These are phyloP conservation scores for Parelbella ahira DNA, from an alignment of 2,888 invertebrate species.

Conservation along the genomic window DNA sequence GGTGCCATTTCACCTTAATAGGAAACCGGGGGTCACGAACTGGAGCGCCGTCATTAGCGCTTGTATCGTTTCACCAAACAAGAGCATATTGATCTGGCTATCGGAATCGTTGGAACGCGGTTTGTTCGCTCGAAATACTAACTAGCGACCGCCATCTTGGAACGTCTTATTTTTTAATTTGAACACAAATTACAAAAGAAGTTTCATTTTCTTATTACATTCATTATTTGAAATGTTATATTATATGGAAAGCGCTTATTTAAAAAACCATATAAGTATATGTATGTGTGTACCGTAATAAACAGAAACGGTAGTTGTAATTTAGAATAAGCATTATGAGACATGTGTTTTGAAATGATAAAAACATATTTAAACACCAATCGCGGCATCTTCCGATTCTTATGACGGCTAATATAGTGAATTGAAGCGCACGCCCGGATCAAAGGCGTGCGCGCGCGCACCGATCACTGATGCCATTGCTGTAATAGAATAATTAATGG, in stretches of 20 bases:
- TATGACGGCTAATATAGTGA: constrained; percentile 40
- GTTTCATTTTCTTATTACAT: too few relatives aligned
- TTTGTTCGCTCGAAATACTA: background rate
- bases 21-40: constrained; percentile 34
- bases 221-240: too few relatives aligned
- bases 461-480: constrained; percentile 59
- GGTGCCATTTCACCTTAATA: constrained; percentile 53
- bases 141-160: background rate
- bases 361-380: background rate
- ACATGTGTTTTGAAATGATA: too few relatives aligned
- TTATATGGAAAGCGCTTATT: too few relatives aligned
- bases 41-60: constrained; percentile 29
- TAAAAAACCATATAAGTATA: too few relatives aligned
- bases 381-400: constrained; percentile 23
- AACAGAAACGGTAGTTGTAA: too few relatives aligned
- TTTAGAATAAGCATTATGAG: too few relatives aligned
- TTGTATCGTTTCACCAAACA: constrained; percentile 25
- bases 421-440: constrained; percentile 42
- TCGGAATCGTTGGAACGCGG: constrained; percentile 6
- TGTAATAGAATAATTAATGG: constrained; percentile 76
- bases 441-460: constrained; percentile 56
- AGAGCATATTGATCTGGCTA: constrained; percentile 10
- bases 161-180: too few relatives aligned
- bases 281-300: too few relatives aligned
- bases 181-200: too few relatives aligned